Base-by-base conservation (phyloP, 2,797 vertebrate genomes). In the Mallotus villosus region DNA sequence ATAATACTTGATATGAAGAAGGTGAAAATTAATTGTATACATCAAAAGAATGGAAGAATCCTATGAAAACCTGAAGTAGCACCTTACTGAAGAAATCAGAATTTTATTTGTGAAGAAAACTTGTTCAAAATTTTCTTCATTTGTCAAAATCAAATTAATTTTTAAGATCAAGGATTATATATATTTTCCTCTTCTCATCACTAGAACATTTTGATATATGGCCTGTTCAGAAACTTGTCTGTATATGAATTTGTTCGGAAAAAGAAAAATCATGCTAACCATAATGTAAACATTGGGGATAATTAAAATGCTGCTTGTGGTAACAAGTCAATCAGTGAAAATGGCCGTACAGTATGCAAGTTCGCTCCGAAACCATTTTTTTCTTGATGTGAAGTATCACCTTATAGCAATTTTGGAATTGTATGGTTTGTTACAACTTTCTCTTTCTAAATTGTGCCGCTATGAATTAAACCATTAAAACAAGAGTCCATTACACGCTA, bases 331-430 rank as follows among this genome's bases (percentile, higher is more conserved):
- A 87, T 90, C 88, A 86, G 86, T 87, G 82, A 85, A 88, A 86
- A 80, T 86, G 82, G 88, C 88, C 85, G 81, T 88, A 86, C 83
- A 84, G 94, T 96, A 96, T 97, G 96, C 95, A 97, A 97, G 92
- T 92, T 95, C 95, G 92, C 94, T 90, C 78, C 80, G 92, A 93
- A 89, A 86, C 84, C 70, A 89, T 89, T 93, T 93, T 94, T 93
- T 85, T 84, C 90, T 91, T 90, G 85, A 94, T 95, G 95, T 97
- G 95, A 97, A 93, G 94, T 96, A 94, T 91, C 94, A 88, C 92
- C 95, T 96, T 95, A 93, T 96, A 95, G 94, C 95, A 95, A 95
- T 95, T 97, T 96, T 96, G 94, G 94, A 95, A 94, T 94, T 93
- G 94, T 95, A 95, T 96, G 95, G 94, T 97, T 97, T 96, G 95